phyloP scores from a whole-genome alignment of 2,888 invertebrate species.

The Carterocephalus palaemon region DNA sequence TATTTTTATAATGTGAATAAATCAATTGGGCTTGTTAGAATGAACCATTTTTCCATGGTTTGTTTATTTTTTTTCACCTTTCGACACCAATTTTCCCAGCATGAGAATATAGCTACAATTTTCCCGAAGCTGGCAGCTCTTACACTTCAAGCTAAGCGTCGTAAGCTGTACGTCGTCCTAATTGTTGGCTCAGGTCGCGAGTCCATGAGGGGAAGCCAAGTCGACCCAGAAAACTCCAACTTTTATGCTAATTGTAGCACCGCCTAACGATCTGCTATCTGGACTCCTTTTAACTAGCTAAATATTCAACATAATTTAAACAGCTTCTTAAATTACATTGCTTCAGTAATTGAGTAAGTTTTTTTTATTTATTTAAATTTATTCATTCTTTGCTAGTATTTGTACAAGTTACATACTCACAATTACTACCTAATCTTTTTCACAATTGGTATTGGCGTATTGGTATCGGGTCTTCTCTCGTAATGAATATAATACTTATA shows the following conservation, averaged over 20 bases:
- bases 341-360: neutral
- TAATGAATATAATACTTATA: too few species aligned
- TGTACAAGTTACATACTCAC: too few species aligned
- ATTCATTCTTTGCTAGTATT: neutral
- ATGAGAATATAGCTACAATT: neutral
- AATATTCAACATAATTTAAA: conserved; percentile 11
- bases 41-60: too few species aligned
- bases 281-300: conserved; percentile 22
- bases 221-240: conserved; percentile 33
- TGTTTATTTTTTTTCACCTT: too few species aligned
- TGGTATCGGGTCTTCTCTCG: too few species aligned
- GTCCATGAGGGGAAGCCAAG: conserved; percentile 12
- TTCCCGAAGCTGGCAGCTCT: neutral
- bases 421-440: too few species aligned
- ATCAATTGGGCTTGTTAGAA: too few species aligned
- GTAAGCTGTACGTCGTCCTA: too few species aligned
- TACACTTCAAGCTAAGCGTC: conserved; percentile 1
- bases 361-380: neutral
- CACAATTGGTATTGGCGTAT: too few species aligned
- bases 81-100: too few species aligned
- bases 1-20: too few species aligned
- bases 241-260: conserved; percentile 34
- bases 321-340: neutral
- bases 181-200: conserved; percentile 10
- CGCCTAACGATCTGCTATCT: conserved; percentile 29